Evolutionary conservation across 1,140 invertebrate genomes (phyloP).

Genomic region (Papilio glaucus): DNA sequence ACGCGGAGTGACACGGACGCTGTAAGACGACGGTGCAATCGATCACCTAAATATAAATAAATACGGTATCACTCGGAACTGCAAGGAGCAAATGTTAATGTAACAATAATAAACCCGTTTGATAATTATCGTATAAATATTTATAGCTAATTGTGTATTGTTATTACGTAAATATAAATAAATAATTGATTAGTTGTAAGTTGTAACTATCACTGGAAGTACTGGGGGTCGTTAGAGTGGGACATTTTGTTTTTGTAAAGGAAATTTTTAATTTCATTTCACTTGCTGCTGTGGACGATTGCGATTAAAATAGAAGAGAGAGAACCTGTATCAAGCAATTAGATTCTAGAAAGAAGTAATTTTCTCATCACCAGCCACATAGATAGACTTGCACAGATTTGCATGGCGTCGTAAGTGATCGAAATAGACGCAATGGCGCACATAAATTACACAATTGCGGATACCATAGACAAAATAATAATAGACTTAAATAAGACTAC

Average conservation of each 20-base stretch:
- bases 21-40: conserved; percentile 66
- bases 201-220: conserved; percentile 77
- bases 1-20: conserved; percentile 75
- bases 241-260: conserved; percentile 64
- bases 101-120: conserved; percentile 77
- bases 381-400: neutral
- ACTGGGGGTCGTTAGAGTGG: conserved; percentile 67
- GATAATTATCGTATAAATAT: conserved; percentile 83
- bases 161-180: conserved; percentile 83
- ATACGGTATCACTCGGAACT: conserved; percentile 61
- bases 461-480: neutral
- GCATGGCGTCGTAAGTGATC: neutral
- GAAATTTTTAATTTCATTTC: conserved; percentile 48
- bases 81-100: conserved; percentile 68
- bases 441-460: neutral
- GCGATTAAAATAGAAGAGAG: conserved; percentile 9
- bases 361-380: neutral
- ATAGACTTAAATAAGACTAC: neutral
- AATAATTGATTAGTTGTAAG: conserved; percentile 82
- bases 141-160: conserved; percentile 83
- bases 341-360: neutral
- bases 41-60: conserved; percentile 65
- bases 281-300: neutral
- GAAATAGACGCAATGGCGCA: neutral
- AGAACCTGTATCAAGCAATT: neutral